These are phyloP conservation scores for Sturnus vulgaris DNA, from an alignment of 2,113 vertebrate species.

Conservation along the genomic window DNA sequence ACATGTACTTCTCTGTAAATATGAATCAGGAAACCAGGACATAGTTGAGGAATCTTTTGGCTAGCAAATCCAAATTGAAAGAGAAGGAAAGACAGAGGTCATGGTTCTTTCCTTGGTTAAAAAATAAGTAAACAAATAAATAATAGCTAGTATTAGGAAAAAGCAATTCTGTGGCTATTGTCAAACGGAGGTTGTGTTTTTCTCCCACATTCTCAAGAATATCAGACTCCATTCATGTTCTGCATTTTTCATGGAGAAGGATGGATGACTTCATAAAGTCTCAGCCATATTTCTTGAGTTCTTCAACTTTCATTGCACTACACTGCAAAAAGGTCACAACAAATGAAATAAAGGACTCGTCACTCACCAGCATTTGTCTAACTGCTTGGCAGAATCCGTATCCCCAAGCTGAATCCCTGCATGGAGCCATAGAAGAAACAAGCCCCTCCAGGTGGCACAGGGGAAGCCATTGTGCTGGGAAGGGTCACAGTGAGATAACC, in stretches of 20 bases:
- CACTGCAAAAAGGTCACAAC: not conserved
- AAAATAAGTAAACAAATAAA: not conserved
- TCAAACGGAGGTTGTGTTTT: fast-evolving
- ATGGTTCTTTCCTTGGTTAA: not conserved
- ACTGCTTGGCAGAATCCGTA: not conserved
- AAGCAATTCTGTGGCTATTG: not conserved
- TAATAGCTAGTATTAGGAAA: not conserved
- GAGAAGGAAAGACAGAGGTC: not conserved
- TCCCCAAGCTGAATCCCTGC: not conserved
- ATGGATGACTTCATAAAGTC: not conserved
- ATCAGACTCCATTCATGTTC: not conserved
- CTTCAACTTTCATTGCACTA: not conserved
- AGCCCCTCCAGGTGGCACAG: fast-evolving
- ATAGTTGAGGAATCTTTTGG: not conserved
- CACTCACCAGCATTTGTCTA: not conserved
- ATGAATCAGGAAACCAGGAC: not conserved
- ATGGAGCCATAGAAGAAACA: fast-evolving
- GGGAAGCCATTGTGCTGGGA: not conserved
- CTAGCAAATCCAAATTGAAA: not conserved
- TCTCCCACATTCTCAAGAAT: not conserved
- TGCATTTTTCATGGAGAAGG: not conserved
- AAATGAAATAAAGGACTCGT: not conserved
- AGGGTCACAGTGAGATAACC: not conserved
- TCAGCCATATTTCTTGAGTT: not conserved
- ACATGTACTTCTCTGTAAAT: not conserved